These are phyloP conservation scores for Lydus trimaculatus DNA, from an alignment of 2,888 invertebrate species.

Conservation along the genomic window DNA sequence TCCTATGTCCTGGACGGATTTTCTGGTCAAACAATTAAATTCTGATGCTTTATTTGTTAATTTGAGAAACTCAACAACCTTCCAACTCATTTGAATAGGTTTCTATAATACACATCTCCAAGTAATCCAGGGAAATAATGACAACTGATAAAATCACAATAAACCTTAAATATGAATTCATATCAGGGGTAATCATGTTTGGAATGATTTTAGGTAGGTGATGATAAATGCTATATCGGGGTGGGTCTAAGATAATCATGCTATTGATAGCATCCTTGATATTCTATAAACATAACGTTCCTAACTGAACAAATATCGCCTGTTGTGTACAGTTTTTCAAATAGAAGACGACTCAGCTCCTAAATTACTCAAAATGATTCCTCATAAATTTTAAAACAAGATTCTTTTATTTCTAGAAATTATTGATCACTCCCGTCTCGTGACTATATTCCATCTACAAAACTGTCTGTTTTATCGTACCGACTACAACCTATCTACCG, in stretches of 20 bases:
- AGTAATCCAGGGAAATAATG: not conserved
- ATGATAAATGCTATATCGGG: conserved; percentile 34
- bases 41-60: too few species aligned
- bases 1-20: too few species aligned
- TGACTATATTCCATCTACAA: not conserved
- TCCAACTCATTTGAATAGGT: too few species aligned
- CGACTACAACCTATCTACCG: not conserved
- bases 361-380: too few species aligned
- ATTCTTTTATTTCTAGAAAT: not conserved
- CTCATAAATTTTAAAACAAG: too few species aligned
- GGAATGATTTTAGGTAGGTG: not conserved
- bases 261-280: conserved; percentile 43
- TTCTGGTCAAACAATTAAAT: too few species aligned
- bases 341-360: too few species aligned
- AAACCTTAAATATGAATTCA: not conserved
- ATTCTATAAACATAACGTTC: not conserved
- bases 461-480: not conserved
- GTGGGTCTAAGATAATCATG: conserved; percentile 47
- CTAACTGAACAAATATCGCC: not conserved
- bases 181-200: not conserved
- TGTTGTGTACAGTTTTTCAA: not conserved
- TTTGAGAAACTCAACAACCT: too few species aligned
- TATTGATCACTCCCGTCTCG: not conserved
- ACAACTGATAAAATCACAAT: not conserved
- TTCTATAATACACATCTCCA: not conserved